Base-by-base conservation (phyloP, 2,113 vertebrate genomes). In the Chaetops frenatus region DNA sequence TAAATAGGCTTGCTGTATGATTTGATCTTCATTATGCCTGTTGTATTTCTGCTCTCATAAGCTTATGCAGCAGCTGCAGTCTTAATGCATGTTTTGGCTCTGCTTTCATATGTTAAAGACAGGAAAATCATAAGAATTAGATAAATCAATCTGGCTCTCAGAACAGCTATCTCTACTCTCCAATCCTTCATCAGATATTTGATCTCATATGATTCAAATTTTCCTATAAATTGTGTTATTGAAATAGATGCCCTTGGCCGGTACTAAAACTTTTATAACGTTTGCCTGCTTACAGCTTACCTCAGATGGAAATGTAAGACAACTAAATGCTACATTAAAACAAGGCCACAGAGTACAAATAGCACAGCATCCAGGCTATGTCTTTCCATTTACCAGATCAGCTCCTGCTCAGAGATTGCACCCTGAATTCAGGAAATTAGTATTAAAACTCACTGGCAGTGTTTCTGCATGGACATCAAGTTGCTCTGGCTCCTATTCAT, bases 61-160 rank as follows among this genome's bases (percentile, higher is more conserved):
- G 89, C 86, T 89, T 77, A 94, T 21, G 90, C 36, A 90, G 70
- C 93, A 95, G 89, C 73, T 95, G 81, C 84, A 96, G 65, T 61
- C 64, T 79, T 72, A 94, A 89, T 87, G 70, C 81, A 90, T 77
- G 93, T 94, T 92, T 81, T 95, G 74, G 70, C 84, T 92, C 70
- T 87, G 74, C 86, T 94, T 94, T 94, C 84, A 19, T 77, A 95
- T 92, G 91, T 92, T 92, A 96, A 94, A 78, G 48, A 92, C 70
- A 86, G 50, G 44, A 95, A 87, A 95, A 89, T 62, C 54, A 91
- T 72, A 66, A 82, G 66, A 78, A 96, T 82, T 79, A 95, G 94
- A 92, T 76, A 91, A 95, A 96, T 92, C 94, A 91, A 85, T 91
- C 76, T 84, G 78, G 53, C 57, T 89, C 80, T 87, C 61, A 71